These are phyloP conservation scores for Crotophaga sulcirostris DNA, from an alignment of 2,113 vertebrate genomes.

Conservation along the genomic window DNA sequence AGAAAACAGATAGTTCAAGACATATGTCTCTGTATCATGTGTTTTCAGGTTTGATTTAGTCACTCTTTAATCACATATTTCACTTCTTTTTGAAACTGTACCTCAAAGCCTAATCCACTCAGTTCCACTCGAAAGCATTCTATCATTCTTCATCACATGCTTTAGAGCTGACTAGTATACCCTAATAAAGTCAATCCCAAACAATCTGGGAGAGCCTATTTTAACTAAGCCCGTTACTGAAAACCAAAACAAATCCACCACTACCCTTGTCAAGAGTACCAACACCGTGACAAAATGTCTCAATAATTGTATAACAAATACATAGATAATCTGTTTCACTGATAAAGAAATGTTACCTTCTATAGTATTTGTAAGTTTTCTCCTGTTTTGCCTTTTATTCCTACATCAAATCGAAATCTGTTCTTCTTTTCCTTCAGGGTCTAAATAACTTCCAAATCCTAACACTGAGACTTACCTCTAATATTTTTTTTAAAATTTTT, in stretches of 20 bases:
- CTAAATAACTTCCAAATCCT: neutral
- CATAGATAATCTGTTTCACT: neutral
- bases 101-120: neutral
- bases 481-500: neutral
- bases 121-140: neutral
- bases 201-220: neutral
- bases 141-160: neutral
- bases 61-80: slow-evolving; percentile 2
- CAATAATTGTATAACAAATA: neutral
- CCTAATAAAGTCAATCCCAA: neutral
- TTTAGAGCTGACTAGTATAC: neutral
- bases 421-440: neutral
- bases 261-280: neutral
- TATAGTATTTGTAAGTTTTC: neutral
- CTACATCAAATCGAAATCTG: neutral
- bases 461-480: neutral
- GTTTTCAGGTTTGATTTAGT: slow-evolving; percentile 1
- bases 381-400: neutral
- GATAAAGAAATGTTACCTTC: neutral
- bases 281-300: neutral
- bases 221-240: neutral
- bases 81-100: neutral
- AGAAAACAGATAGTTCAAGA: neutral
- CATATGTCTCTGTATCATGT: neutral
- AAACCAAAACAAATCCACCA: neutral